Base-by-base conservation (phyloP, 2,888 invertebrate genomes). In the Andrena trimmerana region DNA sequence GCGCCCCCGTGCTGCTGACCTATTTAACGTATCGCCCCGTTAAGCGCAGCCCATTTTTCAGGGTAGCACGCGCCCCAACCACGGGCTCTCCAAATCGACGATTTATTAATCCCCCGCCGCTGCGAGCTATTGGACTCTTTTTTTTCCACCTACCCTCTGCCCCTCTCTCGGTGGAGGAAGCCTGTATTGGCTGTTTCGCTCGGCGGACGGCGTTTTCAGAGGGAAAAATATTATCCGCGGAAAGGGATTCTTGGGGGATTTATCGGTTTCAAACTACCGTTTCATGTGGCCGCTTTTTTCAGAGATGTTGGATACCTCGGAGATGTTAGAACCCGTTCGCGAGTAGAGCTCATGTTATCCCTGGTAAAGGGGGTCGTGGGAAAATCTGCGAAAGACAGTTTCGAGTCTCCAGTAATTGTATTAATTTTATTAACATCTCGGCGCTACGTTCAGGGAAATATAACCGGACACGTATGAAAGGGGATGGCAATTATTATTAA, bases 21-120 rank as follows among this genome's bases (percentile, higher is more conserved):
- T 66, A 78, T 75, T 84, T 84, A 42, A 60, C 77, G 68, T 50
- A 20, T 54, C 63, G 42, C 60, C 29, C 54, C 48, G 63, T 67
- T 20, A 27, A 81, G 62, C 67, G 65, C 65, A 63, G 54, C 77
- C 68, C 60, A 83, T 78, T 84, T 84, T 83, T 78, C 83, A 67
- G 48, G 24, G 24, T 52, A 36, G 16, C 63, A 68, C 69, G 52
- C 59, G 10, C 31, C 59, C 69, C 20, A 50, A 10, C 68, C 50
- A 33, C 59, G 16, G 33, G 67, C 72, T 29, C 65, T 52, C 33
- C 20, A 20, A 68, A 71, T 72, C 71, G 29, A 57, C 33, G 66
- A 81, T 81, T 79, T 81, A 78, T 79, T 67, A 71, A 62, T 62
- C 52, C 33, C n/a, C 7, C 10, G 33, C 13, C 20, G 27, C 59